These are phyloP conservation scores for Sebastiscus albofasciatus DNA, from an alignment of 2,797 vertebrate genomes.

Conservation along the genomic window DNA sequence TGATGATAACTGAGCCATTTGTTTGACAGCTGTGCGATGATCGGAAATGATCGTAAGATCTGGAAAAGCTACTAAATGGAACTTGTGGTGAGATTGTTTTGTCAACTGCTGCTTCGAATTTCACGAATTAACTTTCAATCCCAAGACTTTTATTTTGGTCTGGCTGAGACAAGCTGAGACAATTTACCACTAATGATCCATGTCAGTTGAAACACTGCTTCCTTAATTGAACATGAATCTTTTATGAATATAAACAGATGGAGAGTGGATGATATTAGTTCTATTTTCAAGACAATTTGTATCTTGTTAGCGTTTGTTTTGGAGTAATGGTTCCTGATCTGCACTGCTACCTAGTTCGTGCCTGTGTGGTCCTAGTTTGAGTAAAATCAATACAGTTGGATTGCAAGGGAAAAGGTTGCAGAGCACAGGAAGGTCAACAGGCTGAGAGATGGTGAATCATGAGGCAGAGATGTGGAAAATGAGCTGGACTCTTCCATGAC, in stretches of 20 bases:
- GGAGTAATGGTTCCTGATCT: neutral
- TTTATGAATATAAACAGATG: conserved; percentile 16
- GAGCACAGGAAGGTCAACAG: conserved; percentile 39
- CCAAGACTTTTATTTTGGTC: neutral
- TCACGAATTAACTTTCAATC: neutral
- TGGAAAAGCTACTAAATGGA: neutral
- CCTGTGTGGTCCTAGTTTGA: neutral
- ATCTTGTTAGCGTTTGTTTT: neutral
- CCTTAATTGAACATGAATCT: conserved; percentile 5
- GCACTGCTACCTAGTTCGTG: neutral
- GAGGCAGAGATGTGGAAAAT: conserved; percentile 59
- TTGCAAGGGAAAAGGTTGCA: neutral
- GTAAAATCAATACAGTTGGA: conserved; percentile 1
- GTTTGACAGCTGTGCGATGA: neutral
- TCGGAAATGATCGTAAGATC: neutral
- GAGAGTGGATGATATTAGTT: neutral
- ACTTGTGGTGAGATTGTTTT: neutral
- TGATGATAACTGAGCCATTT: neutral
- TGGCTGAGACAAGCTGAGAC: conserved; percentile 6
- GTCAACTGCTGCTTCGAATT: neutral
- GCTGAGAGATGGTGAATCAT: conserved; percentile 34
- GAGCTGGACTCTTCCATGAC: conserved; percentile 47
- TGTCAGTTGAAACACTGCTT: neutral
- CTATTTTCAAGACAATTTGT: neutral
- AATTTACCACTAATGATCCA: neutral